Evolutionary conservation across 1,140 invertebrate species (phyloP).

Genomic region (Anagrus nilaparvatae): DNA sequence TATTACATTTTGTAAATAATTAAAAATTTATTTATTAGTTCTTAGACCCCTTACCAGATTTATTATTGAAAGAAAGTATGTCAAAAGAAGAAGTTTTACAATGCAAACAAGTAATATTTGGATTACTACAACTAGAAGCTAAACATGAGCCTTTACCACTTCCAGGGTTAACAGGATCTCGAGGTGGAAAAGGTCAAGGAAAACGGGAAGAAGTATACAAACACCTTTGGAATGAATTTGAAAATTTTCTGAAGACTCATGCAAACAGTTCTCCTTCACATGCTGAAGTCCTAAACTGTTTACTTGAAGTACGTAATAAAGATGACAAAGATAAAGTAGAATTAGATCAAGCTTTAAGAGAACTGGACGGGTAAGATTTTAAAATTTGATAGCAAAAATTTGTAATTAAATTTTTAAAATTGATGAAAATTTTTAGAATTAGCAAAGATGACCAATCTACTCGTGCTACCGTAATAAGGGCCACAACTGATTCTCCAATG

Average conservation of each 20-base stretch:
- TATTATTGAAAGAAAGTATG: slow-evolving; percentile 75
- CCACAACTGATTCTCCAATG: slow-evolving; percentile 73
- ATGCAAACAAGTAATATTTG: slow-evolving; percentile 79
- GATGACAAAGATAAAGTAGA: slow-evolving; percentile 55
- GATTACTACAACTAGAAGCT: slow-evolving; percentile 70
- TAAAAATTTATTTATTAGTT: slow-evolving; percentile 43
- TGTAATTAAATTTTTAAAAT: neutral
- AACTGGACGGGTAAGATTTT: slow-evolving; percentile 46
- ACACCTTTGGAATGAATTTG: slow-evolving; percentile 80
- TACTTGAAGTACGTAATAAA: slow-evolving; percentile 67
- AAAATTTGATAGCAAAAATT: neutral
- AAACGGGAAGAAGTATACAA: slow-evolving; percentile 83
- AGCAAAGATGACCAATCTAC: slow-evolving; percentile 41
- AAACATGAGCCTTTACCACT: slow-evolving; percentile 72
- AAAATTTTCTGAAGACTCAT: slow-evolving; percentile 71
- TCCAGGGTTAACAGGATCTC: slow-evolving; percentile 45
- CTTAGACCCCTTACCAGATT: slow-evolving; percentile 65
- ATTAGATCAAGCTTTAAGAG: slow-evolving; percentile 47
- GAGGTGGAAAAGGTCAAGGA: slow-evolving; percentile 46
- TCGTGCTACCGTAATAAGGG: slow-evolving; percentile 60
- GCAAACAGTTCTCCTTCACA: slow-evolving; percentile 55
- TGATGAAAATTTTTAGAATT: slow-evolving; percentile 20
- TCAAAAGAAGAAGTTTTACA: slow-evolving; percentile 77
- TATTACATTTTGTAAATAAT: slow-evolving; percentile 7
- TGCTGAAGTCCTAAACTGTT: slow-evolving; percentile 67